A percentile compares a stretch with the other conserved stretches of the same genome.
phyloP scores from a whole-genome alignment of 2,797 vertebrate genomes.

The Chelon auratus region DNA sequence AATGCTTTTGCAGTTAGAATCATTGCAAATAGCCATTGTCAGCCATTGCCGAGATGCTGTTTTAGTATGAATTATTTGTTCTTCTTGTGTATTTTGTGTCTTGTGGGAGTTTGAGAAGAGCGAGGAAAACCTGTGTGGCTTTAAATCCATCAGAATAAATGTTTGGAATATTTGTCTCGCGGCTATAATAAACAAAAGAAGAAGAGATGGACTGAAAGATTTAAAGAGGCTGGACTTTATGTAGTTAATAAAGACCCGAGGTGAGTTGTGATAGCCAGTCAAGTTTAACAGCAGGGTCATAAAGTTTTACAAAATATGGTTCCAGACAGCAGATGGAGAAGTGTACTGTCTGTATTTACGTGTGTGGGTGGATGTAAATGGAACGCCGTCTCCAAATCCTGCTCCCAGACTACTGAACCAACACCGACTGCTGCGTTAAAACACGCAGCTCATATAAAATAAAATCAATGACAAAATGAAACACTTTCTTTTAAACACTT shows the following conservation, averaged over 20 bases:
- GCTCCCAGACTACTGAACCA: conserved; percentile 31
- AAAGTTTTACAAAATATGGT: conserved; percentile 41
- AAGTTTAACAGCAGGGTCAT: conserved; percentile 40
- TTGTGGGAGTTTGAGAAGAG: neutral
- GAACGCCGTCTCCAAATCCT: conserved; percentile 19
- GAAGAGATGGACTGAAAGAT: neutral
- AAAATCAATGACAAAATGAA: no score
- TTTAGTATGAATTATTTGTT: neutral
- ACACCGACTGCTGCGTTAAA: conserved; percentile 21
- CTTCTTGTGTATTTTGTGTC: neutral
- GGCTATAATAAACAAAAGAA: neutral
- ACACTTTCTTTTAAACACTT: neutral
- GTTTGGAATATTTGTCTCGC: neutral
- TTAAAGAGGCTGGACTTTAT: neutral
- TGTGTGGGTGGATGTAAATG: conserved; percentile 43
- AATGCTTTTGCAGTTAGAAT: no score
- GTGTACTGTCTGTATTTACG: conserved; percentile 2
- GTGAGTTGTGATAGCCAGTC: conserved; percentile 3
- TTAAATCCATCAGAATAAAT: neutral
- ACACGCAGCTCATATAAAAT: no score
- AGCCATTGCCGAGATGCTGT: neutral
- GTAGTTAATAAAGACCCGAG: conserved; percentile 11
- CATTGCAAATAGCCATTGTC: no score
- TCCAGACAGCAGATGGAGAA: conserved; percentile 41
- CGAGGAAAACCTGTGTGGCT: neutral